phyloP scores from a whole-genome alignment of 2,888 invertebrate genomes.

The Plemyria rubiginata region DNA sequence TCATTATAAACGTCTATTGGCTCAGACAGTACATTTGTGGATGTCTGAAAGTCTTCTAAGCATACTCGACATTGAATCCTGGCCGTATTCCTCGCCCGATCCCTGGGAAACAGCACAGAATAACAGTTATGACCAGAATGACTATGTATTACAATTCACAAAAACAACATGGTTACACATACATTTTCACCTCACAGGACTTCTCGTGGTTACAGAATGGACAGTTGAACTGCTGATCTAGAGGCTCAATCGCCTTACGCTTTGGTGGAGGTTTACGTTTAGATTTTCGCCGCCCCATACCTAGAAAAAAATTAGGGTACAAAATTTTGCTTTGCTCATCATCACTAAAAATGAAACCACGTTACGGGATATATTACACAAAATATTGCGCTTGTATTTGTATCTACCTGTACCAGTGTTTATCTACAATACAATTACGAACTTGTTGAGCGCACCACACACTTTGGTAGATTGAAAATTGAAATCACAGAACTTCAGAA shows the following conservation, averaged over 20 bases:
- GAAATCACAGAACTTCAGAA: too few species aligned
- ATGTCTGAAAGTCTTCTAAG: conserved; percentile 97
- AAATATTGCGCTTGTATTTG: too few species aligned
- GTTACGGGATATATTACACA: too few species aligned
- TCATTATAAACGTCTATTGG: conserved; percentile 99
- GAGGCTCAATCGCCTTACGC: conserved; percentile 95
- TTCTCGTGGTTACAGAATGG: conserved; percentile 99
- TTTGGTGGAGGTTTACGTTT: conserved; percentile 99
- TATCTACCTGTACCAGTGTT: too few species aligned
- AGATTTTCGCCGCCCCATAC: conserved; percentile 98
- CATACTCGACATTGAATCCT: conserved; percentile 98
- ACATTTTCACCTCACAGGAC: conserved; percentile 99
- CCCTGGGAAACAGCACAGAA: conserved; percentile 86
- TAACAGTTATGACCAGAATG: not conserved
- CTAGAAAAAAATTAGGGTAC: conserved; percentile 33
- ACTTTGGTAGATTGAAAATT: too few species aligned
- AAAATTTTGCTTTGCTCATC: not conserved
- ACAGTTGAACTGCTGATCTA: conserved; percentile 98
- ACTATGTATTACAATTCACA: not conserved
- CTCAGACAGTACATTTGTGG: conserved; percentile 97
- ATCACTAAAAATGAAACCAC: not conserved
- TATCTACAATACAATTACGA: too few species aligned
- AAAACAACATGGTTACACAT: conserved; percentile 62
- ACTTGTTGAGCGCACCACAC: too few species aligned
- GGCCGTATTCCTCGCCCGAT: conserved; percentile 96